Base-by-base conservation (phyloP, 2,888 invertebrate genomes). In the Cancer borealis region DNA sequence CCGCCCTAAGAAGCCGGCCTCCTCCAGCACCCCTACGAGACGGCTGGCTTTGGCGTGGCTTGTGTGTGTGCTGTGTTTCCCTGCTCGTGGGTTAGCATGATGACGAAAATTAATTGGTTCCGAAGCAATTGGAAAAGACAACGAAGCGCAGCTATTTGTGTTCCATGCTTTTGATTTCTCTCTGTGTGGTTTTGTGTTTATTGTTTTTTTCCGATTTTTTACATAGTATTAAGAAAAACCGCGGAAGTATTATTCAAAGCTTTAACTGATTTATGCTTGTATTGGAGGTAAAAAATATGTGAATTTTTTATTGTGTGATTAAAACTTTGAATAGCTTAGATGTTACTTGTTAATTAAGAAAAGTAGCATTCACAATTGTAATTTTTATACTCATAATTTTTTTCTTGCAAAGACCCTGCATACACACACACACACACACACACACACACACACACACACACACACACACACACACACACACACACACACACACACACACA, bases 61-160 rank as follows among this genome's bases (percentile, higher is more conserved):
- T 66, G 66, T 66, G 66, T 66, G 66, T n/a, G 66, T 2, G n/a
- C 66, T 66, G 39, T n/a, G 21, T 66, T 66, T n/a, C 17, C 66
- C 66, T 66, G 66, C 66, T 66, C n/a, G 66, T 66, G n/a, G 66
- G 66, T 66, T n/a, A 21, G n/a, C 66, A 6, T 66, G n/a, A 21
- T 66, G 66, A 66, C 66, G 66, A 66, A 21, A 66, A 66, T 66
- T 66, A 66, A 66, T 21, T 66, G 66, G 66, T 66, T 66, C n/a
- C 6, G 66, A 66, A n/a, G n/a, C 66, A 21, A 66, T n/a, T 66
- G 3, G 21, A 66, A n/a, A 66, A 66, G 21, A n/a, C 0, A 66
- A 66, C 21, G 66, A n/a, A 66, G n/a, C 66, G 6, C 21, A 3
- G 21, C n/a, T 3, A 6, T 66, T 66, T 66, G 3, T n/a, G 21